Base-by-base conservation (phyloP, 2,113 vertebrate genomes). In the Hydrolagus affinis region DNA sequence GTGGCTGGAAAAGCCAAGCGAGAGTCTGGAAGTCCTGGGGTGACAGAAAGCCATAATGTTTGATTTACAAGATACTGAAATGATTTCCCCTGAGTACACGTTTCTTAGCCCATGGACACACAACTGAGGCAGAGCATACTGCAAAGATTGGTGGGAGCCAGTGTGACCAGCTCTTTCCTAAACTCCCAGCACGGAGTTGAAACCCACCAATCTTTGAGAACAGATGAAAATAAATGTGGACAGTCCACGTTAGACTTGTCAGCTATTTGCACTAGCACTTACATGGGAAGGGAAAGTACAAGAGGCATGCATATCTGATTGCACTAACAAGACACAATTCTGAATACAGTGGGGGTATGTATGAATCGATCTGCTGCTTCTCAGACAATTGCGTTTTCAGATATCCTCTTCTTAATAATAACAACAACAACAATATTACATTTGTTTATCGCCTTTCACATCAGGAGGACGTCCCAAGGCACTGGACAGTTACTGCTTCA, bases 51-150 rank as follows among this genome's bases (percentile, higher is more conserved):
- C 59, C 25, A 80, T 80, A 57, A 80, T 12, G 10, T 64, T 80
- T 80, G 59, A 80, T 80, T 80, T 80, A 62, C 28, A 60, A 1
- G 23, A 12, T 8, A 64, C 9, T 80, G n/a, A 80, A 80, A 80
- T 80, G 12, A 17, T 80, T 80, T 62, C 59, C 76, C 59, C 25
- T n/a, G 23, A 21, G 76, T 80, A 62, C 59, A 57, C 25, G 57
- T 80, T 80, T 80, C 28, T 15, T 3, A 19, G 3, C 32, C 73
- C 11, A 69, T 12, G 23, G 9, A 8, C 1, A 14, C 15, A 59
- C 6, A 62, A 64, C 7, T 64, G n/a, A 59, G 7, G 23, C 76
- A 44, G 44, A 1, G 44, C 44, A 44, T 44, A 6, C 76, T 64
- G 44, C 2, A n/a, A 44, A 44, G 44, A 44, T 44, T 44, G 44